A percentile compares a stretch with the other conserved stretches of the same genome.
Evolutionary conservation across 2,888 invertebrate genomes (phyloP).

Genomic region (Listrodromus nycthemerus): DNA sequence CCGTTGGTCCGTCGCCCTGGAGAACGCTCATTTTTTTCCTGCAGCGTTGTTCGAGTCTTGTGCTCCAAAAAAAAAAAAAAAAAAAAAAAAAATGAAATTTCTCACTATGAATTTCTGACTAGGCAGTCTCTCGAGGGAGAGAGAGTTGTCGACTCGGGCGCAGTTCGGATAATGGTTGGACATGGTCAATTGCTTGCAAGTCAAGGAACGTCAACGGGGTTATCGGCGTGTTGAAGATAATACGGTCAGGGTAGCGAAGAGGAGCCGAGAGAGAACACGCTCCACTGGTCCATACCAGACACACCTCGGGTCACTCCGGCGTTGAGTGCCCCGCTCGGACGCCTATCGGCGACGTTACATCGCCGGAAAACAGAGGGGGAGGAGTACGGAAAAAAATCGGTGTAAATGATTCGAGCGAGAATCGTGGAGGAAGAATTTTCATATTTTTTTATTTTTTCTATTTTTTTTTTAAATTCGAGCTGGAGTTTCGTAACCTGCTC

Average conservation of each 20-base stretch:
- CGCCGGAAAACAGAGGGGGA: slow-evolving; percentile 73
- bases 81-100: background rate
- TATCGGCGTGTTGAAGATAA: slow-evolving; percentile 48
- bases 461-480: background rate
- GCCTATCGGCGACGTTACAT: slow-evolving; percentile 48
- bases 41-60: background rate
- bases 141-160: background rate
- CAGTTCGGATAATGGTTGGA: background rate
- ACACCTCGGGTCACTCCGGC: slow-evolving; percentile 74
- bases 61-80: background rate
- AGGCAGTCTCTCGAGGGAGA: background rate
- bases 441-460: background rate
- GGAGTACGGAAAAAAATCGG: slow-evolving; percentile 38
- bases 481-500: background rate
- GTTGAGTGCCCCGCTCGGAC: slow-evolving; percentile 29
- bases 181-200: slow-evolving; percentile 66
- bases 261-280: slow-evolving; percentile 73
- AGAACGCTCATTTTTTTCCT: too few relatives aligned
- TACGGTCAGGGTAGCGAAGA: slow-evolving; percentile 53
- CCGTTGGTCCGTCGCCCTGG: background rate
- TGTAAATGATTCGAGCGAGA: slow-evolving; percentile 19
- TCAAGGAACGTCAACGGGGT: slow-evolving; percentile 54
- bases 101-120: background rate
- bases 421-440: background rate
- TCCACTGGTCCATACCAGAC: slow-evolving; percentile 82